phyloP scores from a whole-genome alignment of 2,888 invertebrate genomes.

The Drosophila rellima region DNA sequence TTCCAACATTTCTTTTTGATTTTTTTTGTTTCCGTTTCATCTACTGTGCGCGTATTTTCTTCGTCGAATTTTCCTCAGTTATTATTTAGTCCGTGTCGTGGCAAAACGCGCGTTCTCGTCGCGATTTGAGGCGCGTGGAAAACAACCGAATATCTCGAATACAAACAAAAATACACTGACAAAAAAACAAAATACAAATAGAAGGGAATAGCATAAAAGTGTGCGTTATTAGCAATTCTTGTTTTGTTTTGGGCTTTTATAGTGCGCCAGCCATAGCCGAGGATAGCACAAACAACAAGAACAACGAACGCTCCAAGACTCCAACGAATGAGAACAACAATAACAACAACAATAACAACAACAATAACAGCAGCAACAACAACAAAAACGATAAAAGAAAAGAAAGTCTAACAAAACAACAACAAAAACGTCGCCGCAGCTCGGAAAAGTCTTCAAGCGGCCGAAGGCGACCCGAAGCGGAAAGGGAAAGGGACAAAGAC shows the following conservation, averaged over 20 bases:
- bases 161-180: constrained; percentile 20
- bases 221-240: constrained; percentile 46
- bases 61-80: constrained; percentile 73
- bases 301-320: constrained; percentile 43
- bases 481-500: constrained; percentile 44
- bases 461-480: constrained; percentile 62
- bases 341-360: constrained; percentile 47
- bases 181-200: constrained; percentile 1
- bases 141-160: constrained; percentile 7
- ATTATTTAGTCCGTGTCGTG: constrained; percentile 81
- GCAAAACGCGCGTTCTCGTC: constrained; percentile 75
- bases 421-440: constrained; percentile 70
- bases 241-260: constrained; percentile 74
- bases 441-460: constrained; percentile 67
- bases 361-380: constrained; percentile 52
- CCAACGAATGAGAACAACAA: constrained; percentile 42
- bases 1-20: constrained; percentile 34
- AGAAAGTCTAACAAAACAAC: constrained; percentile 49
- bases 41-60: constrained; percentile 34
- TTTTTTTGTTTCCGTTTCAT: constrained; percentile 36
- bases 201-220: constrained; percentile 34
- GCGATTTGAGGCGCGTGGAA: constrained; percentile 47
- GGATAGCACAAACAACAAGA: constrained; percentile 53
- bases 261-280: constrained; percentile 62
- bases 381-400: constrained; percentile 41